Base-by-base conservation (phyloP, 2,797 vertebrate species). In the Epinephelus malabaricus region DNA sequence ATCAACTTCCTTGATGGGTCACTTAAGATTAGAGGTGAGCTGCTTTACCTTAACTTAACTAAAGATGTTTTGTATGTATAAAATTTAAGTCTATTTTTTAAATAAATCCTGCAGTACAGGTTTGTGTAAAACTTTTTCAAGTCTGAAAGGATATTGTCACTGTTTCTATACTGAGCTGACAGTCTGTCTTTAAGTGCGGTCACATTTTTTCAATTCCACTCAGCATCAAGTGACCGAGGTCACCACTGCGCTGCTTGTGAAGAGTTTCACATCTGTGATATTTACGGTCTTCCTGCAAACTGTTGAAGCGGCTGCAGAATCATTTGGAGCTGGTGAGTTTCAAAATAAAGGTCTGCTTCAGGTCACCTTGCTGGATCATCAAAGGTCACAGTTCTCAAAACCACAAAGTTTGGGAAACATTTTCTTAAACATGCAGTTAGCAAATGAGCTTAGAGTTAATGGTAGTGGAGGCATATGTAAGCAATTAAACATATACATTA, bases 191-290 rank as follows among this genome's bases (percentile, higher is more conserved):
- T 14, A 21, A 15, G 19, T 55, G 54, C 23, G 0, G 10, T 38
- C 62, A 55, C 21, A 25, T 61, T 53, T 56, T 68, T 68, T 56
- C 4, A 47, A 19, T 60, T 66, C 58, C 47, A 46, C n/a, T 78
- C 66, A 23, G 69, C 25, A 46, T 65, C 45, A 4, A 2, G 23
- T 46, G 54, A 15, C 55, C 6, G 18, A 61, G 61, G 14, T 23
- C 2, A 30, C 65, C 43, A 0, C 70, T 51, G 54, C 1, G 21
- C 51, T 58, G 53, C 69, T 30, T 25, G 18, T 34, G 64, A 65
- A 45, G 38, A 82, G 55, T 68, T 83, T 78, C 53, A 75, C 64
- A 69, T 71, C 59, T 50, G 61, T 30, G 13, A 27, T 6, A 46
- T 75, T 47, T 21, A 40, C 4, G 0, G 5, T 18, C 43, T 49